Conservation (phyloP, 30 jellyfish, hydroid and myxozoan genomes). For the Chironex yamaguchii region DNA sequence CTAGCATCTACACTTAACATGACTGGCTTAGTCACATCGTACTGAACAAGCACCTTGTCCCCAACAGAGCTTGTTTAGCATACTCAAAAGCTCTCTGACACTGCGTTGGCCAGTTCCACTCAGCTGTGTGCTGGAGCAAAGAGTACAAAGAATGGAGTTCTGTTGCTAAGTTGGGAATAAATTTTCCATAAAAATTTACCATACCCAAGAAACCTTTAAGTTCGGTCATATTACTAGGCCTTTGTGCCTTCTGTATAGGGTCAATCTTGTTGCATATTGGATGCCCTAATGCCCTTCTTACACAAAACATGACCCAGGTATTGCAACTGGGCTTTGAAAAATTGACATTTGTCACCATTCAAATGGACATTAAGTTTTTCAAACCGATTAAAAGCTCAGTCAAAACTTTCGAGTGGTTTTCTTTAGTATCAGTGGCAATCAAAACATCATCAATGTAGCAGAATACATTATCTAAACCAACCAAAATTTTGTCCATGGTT, state of each 20-base stretch:
- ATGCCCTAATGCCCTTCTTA: constrained; percentile 45
- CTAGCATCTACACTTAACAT: constrained; percentile 50
- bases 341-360: constrained; percentile 42
- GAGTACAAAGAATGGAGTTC: constrained; percentile 50
- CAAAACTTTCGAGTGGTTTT: constrained; percentile 10
- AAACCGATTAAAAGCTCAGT: constrained; percentile 5
- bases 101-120: constrained; percentile 53
- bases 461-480: background rate
- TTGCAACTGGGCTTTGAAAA: constrained; percentile 13
- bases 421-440: constrained; percentile 27
- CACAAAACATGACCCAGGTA: constrained; percentile 13
- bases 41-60: constrained; percentile 49
- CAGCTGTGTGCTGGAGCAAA: constrained; percentile 26
- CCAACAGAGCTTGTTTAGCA: constrained; percentile 20
- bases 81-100: constrained; percentile 30
- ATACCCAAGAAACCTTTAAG: constrained; percentile 65
- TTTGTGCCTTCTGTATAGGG: constrained; percentile 49
- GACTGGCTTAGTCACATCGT: constrained; percentile 42
- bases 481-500: constrained; percentile 38
- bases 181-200: constrained; percentile 28
- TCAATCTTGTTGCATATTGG: constrained; percentile 50
- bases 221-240: constrained; percentile 65
- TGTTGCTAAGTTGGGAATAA: no score
- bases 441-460: background rate
- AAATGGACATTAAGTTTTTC: constrained; percentile 1